phyloP scores from a whole-genome alignment of 2,888 invertebrate genomes.

The Vesta saturnalis region DNA sequence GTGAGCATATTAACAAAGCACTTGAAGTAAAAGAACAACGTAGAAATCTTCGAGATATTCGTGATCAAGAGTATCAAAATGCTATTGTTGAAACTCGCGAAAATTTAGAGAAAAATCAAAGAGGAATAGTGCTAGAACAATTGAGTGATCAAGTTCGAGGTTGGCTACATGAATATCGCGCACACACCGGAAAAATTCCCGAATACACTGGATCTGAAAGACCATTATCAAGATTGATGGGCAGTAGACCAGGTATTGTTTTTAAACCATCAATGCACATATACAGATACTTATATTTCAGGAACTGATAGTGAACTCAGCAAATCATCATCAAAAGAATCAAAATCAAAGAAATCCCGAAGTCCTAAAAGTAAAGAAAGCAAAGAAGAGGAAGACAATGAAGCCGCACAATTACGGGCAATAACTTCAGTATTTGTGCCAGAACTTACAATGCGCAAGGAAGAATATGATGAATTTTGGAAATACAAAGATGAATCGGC shows the following conservation, averaged over 20 bases:
- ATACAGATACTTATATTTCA: conserved; percentile 29
- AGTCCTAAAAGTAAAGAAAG: conserved; percentile 70
- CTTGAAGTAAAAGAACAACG: conserved; percentile 64
- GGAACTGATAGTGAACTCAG: conserved; percentile 84
- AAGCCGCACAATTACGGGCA: conserved; percentile 72
- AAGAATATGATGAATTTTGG: conserved; percentile 87
- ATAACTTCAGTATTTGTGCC: conserved; percentile 77
- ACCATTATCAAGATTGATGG: conserved; percentile 87
- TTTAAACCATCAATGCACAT: background rate
- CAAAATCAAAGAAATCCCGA: conserved; percentile 77
- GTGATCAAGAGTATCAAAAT: conserved; percentile 75
- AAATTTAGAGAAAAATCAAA: conserved; percentile 76
- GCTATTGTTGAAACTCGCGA: conserved; percentile 71
- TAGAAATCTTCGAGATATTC: conserved; percentile 72
- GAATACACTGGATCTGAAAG: conserved; percentile 92
- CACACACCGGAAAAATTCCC: conserved; percentile 86
- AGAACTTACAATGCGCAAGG: conserved; percentile 75
- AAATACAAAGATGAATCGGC: conserved; percentile 78
- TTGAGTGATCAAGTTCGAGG: conserved; percentile 87
- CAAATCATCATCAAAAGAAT: conserved; percentile 84
- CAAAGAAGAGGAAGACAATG: conserved; percentile 70
- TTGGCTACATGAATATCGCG: conserved; percentile 87
- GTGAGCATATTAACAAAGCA: conserved; percentile 56
- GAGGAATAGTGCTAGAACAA: conserved; percentile 82
- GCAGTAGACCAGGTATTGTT: conserved; percentile 75